Evolutionary conservation across 2,888 invertebrate species (phyloP).

Genomic region (Drosophila putrida): DNA sequence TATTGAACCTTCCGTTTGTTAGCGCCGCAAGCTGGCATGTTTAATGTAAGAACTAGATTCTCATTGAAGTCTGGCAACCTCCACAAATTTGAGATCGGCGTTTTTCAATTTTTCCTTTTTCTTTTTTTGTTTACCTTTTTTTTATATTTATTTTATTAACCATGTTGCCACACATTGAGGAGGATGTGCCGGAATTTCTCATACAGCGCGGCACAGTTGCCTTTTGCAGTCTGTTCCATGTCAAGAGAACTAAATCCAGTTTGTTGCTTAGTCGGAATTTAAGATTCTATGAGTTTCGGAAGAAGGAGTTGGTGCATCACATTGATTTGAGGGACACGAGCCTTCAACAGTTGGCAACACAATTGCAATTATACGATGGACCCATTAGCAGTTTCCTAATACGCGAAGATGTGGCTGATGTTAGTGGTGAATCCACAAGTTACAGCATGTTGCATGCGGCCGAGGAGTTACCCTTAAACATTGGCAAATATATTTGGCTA

Average conservation of each 20-base stretch:
- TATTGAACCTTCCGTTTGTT: too few relatives aligned
- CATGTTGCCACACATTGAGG: constrained; percentile 52
- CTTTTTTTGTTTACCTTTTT: constrained; percentile 28
- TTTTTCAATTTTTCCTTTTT: background rate
- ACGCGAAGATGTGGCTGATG: constrained; percentile 34
- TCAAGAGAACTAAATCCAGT: constrained; percentile 38
- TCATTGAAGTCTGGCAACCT: too few relatives aligned
- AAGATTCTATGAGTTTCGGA: constrained; percentile 76
- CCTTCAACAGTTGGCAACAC: constrained; percentile 32
- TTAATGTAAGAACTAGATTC: too few relatives aligned
- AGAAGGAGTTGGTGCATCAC: constrained; percentile 70
- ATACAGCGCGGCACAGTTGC: constrained; percentile 51
- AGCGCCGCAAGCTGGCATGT: too few relatives aligned
- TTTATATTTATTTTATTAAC: background rate
- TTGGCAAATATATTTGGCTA: constrained; percentile 81
- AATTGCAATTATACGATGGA: constrained; percentile 64
- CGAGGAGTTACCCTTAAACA: constrained; percentile 56
- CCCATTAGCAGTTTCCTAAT: constrained; percentile 60
- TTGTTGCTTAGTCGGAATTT: constrained; percentile 72
- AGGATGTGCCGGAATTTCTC: constrained; percentile 63
- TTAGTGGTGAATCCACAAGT: constrained; percentile 26
- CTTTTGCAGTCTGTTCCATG: constrained; percentile 47
- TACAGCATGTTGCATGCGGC: constrained; percentile 53
- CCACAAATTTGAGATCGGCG: constrained; percentile 22
- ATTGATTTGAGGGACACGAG: constrained; percentile 68